Evolutionary conservation across 2,113 vertebrate genomes (phyloP), one percentile per base, ranked within the genome.

Genomic region (Pseudorhombus dupliciocellatus): DNA sequence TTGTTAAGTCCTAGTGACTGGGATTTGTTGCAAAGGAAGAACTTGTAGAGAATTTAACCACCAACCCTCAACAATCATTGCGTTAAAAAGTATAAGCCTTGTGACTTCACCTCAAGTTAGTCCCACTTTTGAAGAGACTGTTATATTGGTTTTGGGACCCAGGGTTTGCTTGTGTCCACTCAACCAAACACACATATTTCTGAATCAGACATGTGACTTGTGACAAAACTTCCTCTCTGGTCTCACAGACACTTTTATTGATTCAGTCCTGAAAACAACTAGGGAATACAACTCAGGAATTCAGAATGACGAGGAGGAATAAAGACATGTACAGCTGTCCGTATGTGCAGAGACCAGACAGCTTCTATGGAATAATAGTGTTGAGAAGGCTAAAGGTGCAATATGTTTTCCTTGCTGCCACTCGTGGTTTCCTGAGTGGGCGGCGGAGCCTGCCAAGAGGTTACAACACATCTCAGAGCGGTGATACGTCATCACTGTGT

Each of bases 1-100:
- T n/a, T n/a, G n/a, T 15, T 14, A 8, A 34, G 52, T 64, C 59
- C 25, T 55, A 70, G 40, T 54, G 46, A 56, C 57, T 56, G 30
- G 66, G 75, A 77, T 62, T 75, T 79, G 80, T 46, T 79, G 81
- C 73, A 63, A 16, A 28, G 74, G 54, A 73, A 31, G 76, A 54
- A 73, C 53, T 72, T 73, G 67, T 56, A 54, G 70, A 76, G 61
- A 65, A 66, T 73, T 73, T 53, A 75, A 70, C 57, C 21, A 50
- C 70, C 64, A 60, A 46, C 70, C 80, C 86, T 50, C 30, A 12
- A 14, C 50, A 55, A 83, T 77, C 82, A 72, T 57, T 10, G 52
- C 64, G 62, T 20, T 48, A 14, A 14, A 37, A 40, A 44, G 55
- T 10, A 4, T 70, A 79, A 79, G 68, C 50, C 70, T 18, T 24